These are phyloP conservation scores for Parascotia fuliginaria DNA, from an alignment of 2,888 invertebrate species.

Conservation along the genomic window DNA sequence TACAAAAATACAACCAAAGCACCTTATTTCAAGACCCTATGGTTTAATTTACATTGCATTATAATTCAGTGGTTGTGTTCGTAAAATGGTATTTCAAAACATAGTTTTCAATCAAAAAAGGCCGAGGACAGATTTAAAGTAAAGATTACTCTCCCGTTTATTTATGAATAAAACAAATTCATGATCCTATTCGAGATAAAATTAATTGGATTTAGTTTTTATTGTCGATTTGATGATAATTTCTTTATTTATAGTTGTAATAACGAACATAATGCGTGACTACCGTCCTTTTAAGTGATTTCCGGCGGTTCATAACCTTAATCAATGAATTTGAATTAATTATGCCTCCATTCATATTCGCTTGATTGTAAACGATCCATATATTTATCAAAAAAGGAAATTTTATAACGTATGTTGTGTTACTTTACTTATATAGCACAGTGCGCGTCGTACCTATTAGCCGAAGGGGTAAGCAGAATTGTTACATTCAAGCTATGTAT, in stretches of 20 bases:
- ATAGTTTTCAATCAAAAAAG: slow-evolving; percentile 59
- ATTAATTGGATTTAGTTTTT: slow-evolving; percentile 49
- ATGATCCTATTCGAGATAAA: slow-evolving; percentile 49
- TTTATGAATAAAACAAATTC: slow-evolving; percentile 53
- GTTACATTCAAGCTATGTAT: too few relatives aligned
- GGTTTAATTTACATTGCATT: not conserved
- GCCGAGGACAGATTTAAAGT: slow-evolving; percentile 59
- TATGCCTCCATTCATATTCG: slow-evolving; percentile 6
- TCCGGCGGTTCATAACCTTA: slow-evolving; percentile 20
- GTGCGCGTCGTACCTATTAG: too few relatives aligned
- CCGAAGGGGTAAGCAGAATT: too few relatives aligned
- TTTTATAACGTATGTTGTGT: too few relatives aligned
- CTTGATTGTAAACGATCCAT: not conserved
- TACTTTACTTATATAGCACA: too few relatives aligned
- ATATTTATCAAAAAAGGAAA: too few relatives aligned
- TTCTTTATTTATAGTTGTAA: slow-evolving; percentile 40
- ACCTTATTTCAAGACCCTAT: not conserved
- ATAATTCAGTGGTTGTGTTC: not conserved
- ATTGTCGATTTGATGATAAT: slow-evolving; percentile 44
- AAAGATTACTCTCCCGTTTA: slow-evolving; percentile 50
- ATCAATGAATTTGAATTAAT: slow-evolving; percentile 20
- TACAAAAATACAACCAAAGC: not conserved
- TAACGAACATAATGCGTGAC: slow-evolving; percentile 30
- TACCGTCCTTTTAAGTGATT: slow-evolving; percentile 22
- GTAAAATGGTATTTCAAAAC: slow-evolving; percentile 29